Evolutionary conservation across 2,888 invertebrate genomes (phyloP), one percentile per base, ranked within the genome.

Genomic region (Cephonodes hylas): DNA sequence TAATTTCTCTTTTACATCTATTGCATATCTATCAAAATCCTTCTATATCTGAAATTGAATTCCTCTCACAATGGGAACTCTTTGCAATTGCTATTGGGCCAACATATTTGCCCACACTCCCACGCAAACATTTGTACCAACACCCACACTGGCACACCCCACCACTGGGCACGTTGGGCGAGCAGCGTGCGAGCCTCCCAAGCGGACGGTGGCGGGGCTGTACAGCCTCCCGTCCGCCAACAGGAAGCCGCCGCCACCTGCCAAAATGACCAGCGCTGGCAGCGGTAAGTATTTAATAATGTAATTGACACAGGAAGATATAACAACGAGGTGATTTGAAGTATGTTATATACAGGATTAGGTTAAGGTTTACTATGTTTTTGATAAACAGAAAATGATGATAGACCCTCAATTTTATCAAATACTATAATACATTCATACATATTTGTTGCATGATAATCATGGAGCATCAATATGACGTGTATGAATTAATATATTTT

Each of bases 221-320:
- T 90, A 90, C 73, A 83, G 85, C 44, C 53, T 88, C 20, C 88
- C 91, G 0, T 85, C 90, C 0, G 85, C 85, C 58, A 38, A 38
- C 38, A 74, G 88, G 61, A 90, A 87, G 61, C 91, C 91, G 0
- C 91, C 91, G n/a, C 89, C 91, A 2, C 88, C 91, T 0, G 77
- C 84, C 0, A 91, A 91, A 66, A 27, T 86, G 5, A 76, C 72
- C 13, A 83, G 85, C 42, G 83, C 85, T 0, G 77, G 79, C 0
- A 85, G 84, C 60, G 87, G 90, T 91, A 76, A 84, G 89, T 85
- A 13, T 44, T 56, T 8, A 13, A 5, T 15, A 7, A 34, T 3
- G 8, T 3, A 13, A 3, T 38, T 13, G 7, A 38, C 13, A 22
- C 2, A 8, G 8, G 22, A 45, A 18, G 42, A 4, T 57, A 15